Conservation (phyloP, 2,888 invertebrate species). For the Nycteola revayana region DNA sequence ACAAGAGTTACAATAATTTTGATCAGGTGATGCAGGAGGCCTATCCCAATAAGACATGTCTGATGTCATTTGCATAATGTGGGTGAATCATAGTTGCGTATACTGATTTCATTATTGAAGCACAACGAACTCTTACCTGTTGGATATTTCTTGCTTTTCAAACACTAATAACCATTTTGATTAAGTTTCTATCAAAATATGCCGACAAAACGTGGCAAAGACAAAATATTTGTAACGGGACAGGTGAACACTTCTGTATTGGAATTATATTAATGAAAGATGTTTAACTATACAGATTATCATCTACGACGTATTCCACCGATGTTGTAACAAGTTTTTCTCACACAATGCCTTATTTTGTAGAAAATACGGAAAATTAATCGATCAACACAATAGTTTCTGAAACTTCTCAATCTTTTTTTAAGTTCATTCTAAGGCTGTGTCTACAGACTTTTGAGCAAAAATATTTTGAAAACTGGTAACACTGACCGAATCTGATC, state of each 20-base stretch:
- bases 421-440: too few relatives aligned
- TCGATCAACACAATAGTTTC: conserved; percentile 20
- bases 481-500: too few relatives aligned
- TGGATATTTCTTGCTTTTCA: conserved; percentile 20
- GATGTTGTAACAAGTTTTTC: conserved; percentile 7
- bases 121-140: conserved; percentile 18
- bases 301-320: too few relatives aligned
- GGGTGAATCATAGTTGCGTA: conserved; percentile 24
- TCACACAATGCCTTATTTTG: background rate
- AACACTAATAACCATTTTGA: conserved; percentile 38
- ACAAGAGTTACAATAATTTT: too few relatives aligned
- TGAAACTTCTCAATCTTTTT: conserved; percentile 12
- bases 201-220: conserved; percentile 62
- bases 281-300: too few relatives aligned
- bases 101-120: conserved; percentile 8
- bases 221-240: conserved; percentile 38
- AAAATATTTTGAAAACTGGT: too few relatives aligned
- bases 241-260: conserved; percentile 8
- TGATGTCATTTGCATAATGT: conserved; percentile 44
- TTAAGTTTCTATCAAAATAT: conserved; percentile 25
- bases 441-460: too few relatives aligned
- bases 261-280: too few relatives aligned
- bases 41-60: conserved; percentile 12
- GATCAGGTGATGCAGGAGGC: too few relatives aligned
- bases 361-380: conserved; percentile 12